Percentiles rank a stretch among this genome's conserved stretches.
Evolutionary conservation across 1,140 invertebrate species (phyloP).

Genomic region (Nymphalis io): DNA sequence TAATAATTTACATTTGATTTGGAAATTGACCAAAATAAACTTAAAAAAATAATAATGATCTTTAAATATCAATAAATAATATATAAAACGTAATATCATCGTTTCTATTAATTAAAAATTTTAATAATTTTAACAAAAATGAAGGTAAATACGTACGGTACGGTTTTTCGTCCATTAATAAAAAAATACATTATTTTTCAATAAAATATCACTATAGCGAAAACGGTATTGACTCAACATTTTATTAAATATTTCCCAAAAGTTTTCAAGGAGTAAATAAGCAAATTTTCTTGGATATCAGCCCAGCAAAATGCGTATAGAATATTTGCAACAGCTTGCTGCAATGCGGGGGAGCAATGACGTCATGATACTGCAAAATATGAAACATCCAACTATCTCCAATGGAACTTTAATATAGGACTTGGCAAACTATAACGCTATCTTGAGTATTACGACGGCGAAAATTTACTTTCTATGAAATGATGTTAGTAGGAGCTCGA

Average conservation of each 20-base stretch:
- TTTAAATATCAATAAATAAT: too few species aligned
- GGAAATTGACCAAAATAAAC: too few species aligned
- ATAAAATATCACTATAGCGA: slow-evolving; percentile 11
- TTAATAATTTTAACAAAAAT: too few species aligned
- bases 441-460: slow-evolving; percentile 28
- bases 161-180: too few species aligned
- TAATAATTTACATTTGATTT: too few species aligned
- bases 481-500: slow-evolving; percentile 20
- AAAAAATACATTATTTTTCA: not conserved
- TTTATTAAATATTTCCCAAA: slow-evolving; percentile 40
- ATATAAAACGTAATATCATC: too few species aligned
- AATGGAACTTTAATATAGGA: slow-evolving; percentile 37
- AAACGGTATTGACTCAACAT: slow-evolving; percentile 32
- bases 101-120: too few species aligned
- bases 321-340: slow-evolving; percentile 47
- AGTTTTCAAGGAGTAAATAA: slow-evolving; percentile 43
- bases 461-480: slow-evolving; percentile 29
- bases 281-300: slow-evolving; percentile 50
- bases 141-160: too few species aligned
- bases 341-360: slow-evolving; percentile 45
- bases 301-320: slow-evolving; percentile 49
- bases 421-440: slow-evolving; percentile 34
- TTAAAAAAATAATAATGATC: too few species aligned
- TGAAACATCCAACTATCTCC: slow-evolving; percentile 36
- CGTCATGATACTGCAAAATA: slow-evolving; percentile 41